These are phyloP conservation scores for Drosophila prolongata DNA, from an alignment of 2,888 invertebrate species.

Conservation along the genomic window DNA sequence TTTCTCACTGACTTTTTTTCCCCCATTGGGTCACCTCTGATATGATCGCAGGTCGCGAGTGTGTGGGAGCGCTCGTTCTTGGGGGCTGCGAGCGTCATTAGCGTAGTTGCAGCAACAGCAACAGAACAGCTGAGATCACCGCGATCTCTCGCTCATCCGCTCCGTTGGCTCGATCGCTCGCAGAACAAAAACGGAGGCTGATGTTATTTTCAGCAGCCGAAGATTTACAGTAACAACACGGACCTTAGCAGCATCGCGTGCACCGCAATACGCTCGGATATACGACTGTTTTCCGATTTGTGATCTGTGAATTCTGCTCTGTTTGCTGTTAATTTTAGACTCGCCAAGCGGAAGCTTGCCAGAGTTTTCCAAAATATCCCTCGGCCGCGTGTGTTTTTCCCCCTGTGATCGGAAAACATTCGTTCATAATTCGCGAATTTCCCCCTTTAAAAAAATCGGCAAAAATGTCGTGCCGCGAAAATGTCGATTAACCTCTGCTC, in stretches of 20 bases:
- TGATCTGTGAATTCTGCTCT: conserved; percentile 23
- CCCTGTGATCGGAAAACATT: conserved; percentile 6
- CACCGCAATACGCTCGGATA: conserved; percentile 60
- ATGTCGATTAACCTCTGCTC: conserved; percentile 66
- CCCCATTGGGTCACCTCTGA: conserved; percentile 11
- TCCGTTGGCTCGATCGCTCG: conserved; percentile 7
- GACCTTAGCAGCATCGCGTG: conserved; percentile 75
- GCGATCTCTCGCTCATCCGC: conserved; percentile 27
- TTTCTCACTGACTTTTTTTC: not conserved
- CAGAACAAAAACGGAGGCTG: conserved; percentile 39
- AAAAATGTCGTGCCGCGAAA: conserved; percentile 62
- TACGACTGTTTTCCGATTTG: conserved; percentile 26
- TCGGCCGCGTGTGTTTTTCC: conserved; percentile 42
- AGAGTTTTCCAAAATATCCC: conserved; percentile 49
- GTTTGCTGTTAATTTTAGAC: conserved; percentile 73
- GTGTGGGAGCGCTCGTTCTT: conserved; percentile 53
- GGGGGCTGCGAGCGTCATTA: conserved; percentile 61
- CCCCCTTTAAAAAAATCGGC: not conserved
- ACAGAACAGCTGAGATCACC: conserved; percentile 61
- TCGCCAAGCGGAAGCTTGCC: conserved; percentile 48
- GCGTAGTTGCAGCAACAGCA: conserved; percentile 49
- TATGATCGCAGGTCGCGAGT: conserved; percentile 16
- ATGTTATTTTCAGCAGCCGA: conserved; percentile 72
- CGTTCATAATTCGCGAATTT: conserved; percentile 19
- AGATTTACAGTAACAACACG: conserved; percentile 79